Percentiles rank a stretch among this genome's conserved stretches.
phyloP scores from a whole-genome alignment of 2,797 vertebrate species.

The Oophaga sylvatica region DNA sequence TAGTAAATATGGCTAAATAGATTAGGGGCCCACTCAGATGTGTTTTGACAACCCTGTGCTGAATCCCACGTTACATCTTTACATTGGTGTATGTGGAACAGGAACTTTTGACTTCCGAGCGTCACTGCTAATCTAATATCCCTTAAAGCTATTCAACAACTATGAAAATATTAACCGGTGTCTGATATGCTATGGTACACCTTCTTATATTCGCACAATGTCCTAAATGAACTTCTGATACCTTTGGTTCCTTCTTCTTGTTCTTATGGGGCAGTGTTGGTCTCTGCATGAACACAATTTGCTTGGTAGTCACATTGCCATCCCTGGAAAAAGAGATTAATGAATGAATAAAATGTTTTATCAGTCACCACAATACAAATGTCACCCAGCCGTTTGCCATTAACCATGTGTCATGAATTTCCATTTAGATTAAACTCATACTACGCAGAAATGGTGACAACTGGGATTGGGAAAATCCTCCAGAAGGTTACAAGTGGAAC shows the following conservation, averaged over 20 bases:
- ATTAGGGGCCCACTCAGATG: too few species aligned
- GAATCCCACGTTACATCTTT: background rate
- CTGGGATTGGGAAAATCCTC: constrained; percentile 30
- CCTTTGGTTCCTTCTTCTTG: constrained; percentile 93
- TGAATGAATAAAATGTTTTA: constrained; percentile 45
- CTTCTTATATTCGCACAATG: too few species aligned
- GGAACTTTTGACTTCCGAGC: background rate
- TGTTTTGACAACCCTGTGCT: background rate
- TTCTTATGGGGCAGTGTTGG: constrained; percentile 85
- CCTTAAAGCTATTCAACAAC: too few species aligned
- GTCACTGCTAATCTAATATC: background rate
- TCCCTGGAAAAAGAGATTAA: constrained; percentile 78
- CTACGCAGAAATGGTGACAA: constrained; percentile 30
- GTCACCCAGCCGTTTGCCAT: constrained; percentile 21
- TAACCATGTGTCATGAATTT: constrained; percentile 45
- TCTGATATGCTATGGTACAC: background rate
- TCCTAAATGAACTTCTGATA: constrained; percentile 65
- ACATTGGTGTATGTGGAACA: background rate
- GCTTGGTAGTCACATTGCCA: constrained; percentile 93
- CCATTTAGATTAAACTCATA: constrained; percentile 58
- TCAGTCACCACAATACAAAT: constrained; percentile 31
- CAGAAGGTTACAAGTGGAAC: constrained; percentile 13
- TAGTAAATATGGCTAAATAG: too few species aligned
- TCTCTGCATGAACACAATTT: constrained; percentile 98
- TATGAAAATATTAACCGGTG: background rate